phyloP scores from a whole-genome alignment of 2,113 vertebrate species.

The Orthonyx spaldingii region DNA sequence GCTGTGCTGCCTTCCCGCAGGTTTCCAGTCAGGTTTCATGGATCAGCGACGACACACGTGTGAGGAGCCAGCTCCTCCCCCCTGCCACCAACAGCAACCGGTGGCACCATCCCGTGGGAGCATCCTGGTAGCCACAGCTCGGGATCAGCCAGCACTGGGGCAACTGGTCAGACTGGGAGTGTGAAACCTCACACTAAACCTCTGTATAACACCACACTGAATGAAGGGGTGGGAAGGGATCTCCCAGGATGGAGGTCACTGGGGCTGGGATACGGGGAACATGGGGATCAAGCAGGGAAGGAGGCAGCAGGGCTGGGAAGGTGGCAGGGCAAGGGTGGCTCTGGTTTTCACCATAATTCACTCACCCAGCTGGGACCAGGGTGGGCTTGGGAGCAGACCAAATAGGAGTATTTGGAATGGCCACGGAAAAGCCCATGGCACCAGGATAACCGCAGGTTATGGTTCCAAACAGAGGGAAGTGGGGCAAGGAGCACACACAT shows the following conservation, averaged over 20 bases:
- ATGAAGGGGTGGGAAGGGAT: neutral
- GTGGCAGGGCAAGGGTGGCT: neutral
- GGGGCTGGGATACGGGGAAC: neutral
- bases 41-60: fast-evolving
- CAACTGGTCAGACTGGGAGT: neutral
- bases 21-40: neutral
- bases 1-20: neutral
- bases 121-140: fast-evolving
- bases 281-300: neutral
- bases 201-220: fast-evolving
- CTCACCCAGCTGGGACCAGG: neutral
- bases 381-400: neutral
- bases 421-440: fast-evolving
- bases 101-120: fast-evolving
- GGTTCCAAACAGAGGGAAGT: neutral
- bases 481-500: neutral
- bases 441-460: fast-evolving
- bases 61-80: neutral
- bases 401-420: neutral
- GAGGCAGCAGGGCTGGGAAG: neutral
- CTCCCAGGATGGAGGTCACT: fast-evolving
- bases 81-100: fast-evolving
- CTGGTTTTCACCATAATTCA: neutral
- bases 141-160: neutral
- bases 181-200: neutral